Evolutionary conservation across 2,888 invertebrate species (phyloP).

Genomic region (Erebia ligea): DNA sequence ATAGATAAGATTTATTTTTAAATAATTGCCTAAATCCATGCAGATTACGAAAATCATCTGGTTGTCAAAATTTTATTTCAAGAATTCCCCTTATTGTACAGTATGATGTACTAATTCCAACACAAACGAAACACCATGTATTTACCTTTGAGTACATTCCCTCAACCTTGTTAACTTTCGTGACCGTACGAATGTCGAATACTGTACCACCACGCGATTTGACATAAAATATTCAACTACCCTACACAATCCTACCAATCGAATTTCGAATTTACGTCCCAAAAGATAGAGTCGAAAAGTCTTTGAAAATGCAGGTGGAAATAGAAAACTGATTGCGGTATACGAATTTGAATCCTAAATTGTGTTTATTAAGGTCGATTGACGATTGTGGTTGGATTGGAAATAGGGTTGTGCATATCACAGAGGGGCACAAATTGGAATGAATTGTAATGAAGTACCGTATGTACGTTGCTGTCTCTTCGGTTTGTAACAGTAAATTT

Average conservation of each 20-base stretch:
- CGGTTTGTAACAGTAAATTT: not conserved
- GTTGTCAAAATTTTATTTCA: no score
- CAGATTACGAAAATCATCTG: no score
- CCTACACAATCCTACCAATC: constrained; percentile 13
- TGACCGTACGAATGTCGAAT: constrained; percentile 37
- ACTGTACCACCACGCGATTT: constrained; percentile 35
- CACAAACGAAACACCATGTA: constrained; percentile 6
- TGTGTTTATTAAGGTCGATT: constrained; percentile 4
- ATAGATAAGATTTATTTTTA: no score
- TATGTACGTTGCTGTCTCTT: constrained; percentile 2
- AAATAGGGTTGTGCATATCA: constrained; percentile 19
- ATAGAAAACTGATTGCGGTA: constrained; percentile 5
- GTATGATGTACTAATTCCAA: not conserved
- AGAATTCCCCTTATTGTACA: not conserved
- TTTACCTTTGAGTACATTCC: constrained; percentile 11
- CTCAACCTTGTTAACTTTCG: constrained; percentile 37
- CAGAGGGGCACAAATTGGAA: constrained; percentile 45
- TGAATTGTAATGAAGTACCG: constrained; percentile 14
- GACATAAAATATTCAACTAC: constrained; percentile 48
- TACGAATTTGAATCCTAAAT: constrained; percentile 30
- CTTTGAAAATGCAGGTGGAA: constrained; percentile 34
- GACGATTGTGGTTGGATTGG: constrained; percentile 4
- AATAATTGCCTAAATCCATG: no score
- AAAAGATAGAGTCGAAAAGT: constrained; percentile 27
- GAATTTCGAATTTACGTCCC: constrained; percentile 27